Evolutionary conservation across 2,888 invertebrate species (phyloP).

Genomic region (Proisotoma minuta): DNA sequence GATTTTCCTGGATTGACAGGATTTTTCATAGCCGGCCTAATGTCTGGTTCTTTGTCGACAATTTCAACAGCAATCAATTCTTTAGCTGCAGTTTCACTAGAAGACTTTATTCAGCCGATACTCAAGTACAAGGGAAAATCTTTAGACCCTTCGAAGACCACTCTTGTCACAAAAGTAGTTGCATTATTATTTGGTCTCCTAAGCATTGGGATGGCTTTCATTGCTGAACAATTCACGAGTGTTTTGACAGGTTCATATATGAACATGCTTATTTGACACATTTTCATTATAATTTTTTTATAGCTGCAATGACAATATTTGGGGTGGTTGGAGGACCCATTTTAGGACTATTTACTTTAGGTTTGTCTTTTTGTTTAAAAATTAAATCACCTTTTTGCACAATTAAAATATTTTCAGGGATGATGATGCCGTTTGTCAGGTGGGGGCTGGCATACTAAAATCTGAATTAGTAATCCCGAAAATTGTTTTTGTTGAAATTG

Average conservation of each 20-base stretch:
- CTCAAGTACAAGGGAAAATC: background rate
- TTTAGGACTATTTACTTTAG: slow-evolving; percentile 74
- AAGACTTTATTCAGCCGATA: slow-evolving; percentile 65
- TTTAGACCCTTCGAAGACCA: slow-evolving; percentile 1
- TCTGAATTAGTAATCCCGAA: no score
- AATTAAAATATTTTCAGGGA: slow-evolving; percentile 46
- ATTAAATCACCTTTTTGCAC: background rate
- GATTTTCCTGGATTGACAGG: slow-evolving; percentile 74
- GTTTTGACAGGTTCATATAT: no score
- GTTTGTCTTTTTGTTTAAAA: slow-evolving; percentile 57
- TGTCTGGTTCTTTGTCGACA: slow-evolving; percentile 84
- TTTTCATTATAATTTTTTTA: no score
- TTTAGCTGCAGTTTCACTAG: slow-evolving; percentile 79
- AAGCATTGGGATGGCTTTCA: slow-evolving; percentile 73
- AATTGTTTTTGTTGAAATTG: no score
- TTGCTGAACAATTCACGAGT: slow-evolving; percentile 74
- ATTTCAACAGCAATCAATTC: slow-evolving; percentile 87
- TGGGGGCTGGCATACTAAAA: no score
- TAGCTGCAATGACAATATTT: slow-evolving; percentile 76
- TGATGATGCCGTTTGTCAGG: slow-evolving; percentile 48
- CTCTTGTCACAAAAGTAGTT: slow-evolving; percentile 52
- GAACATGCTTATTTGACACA: no score
- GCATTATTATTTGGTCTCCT: slow-evolving; percentile 68
- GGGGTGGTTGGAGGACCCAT: slow-evolving; percentile 71
- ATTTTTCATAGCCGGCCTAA: slow-evolving; percentile 81